Evolutionary conservation across 2,888 invertebrate species (phyloP).

Genomic region (Epinotia brunnichana): DNA sequence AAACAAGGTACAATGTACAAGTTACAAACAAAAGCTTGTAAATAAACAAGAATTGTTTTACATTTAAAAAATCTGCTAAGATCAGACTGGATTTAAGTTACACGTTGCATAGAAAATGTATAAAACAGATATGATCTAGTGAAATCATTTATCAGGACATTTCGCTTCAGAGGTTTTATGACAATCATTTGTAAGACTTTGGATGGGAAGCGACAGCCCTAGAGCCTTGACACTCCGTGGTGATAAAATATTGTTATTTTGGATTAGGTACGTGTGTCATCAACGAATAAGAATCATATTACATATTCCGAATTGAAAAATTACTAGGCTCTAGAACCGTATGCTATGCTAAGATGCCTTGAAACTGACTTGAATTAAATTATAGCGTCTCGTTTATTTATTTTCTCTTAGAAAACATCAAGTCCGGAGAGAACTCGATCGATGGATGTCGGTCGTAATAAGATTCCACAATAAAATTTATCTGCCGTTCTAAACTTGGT

Average conservation of each 20-base stretch:
- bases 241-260: not conserved
- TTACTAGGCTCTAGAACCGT: not conserved
- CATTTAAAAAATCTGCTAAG: no score
- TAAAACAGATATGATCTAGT: slow-evolving; percentile 21
- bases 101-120: slow-evolving; percentile 14
- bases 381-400: no score
- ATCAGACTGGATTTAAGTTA: no score
- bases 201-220: slow-evolving; percentile 8
- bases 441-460: no score
- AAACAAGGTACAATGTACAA: no score
- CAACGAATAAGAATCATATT: not conserved
- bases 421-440: no score
- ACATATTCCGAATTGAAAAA: not conserved
- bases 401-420: no score
- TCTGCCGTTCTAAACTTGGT: no score
- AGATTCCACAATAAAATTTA: no score
- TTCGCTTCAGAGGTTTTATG: slow-evolving; percentile 17
- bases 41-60: no score
- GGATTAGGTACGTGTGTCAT: not conserved
- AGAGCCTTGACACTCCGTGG: not conserved
- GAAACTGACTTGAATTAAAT: no score
- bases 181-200: slow-evolving; percentile 34
- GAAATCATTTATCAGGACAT: slow-evolving; percentile 32
- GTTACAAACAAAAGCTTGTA: no score
- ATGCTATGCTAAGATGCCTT: not conserved